Conservation (phyloP, 2,113 vertebrate genomes). For the Microtus montanus region DNA sequence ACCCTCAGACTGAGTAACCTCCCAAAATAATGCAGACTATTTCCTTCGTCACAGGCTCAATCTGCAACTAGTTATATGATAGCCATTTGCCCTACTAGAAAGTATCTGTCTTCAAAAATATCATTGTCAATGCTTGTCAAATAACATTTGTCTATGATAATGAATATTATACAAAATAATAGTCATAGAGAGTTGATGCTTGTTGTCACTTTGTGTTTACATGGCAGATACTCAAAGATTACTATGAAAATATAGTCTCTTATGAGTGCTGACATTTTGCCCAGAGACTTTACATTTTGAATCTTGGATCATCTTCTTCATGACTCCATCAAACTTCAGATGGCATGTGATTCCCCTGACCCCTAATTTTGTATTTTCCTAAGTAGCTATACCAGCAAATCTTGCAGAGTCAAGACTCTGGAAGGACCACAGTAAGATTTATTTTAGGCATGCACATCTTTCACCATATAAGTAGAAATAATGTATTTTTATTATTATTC, state of each 20-base stretch:
- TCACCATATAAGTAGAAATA: not conserved
- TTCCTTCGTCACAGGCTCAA: not conserved
- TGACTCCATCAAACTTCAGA: not conserved
- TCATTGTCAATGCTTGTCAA: not conserved
- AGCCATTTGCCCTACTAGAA: not conserved
- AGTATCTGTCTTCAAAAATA: not conserved
- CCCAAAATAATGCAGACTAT: not conserved
- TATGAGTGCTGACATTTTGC: not conserved
- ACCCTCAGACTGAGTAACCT: not conserved
- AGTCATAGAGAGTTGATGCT: not conserved
- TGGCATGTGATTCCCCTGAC: not conserved
- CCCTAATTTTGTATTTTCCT: not conserved
- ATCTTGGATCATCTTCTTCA: not conserved
- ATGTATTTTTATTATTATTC: not conserved
- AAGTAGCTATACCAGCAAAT: not conserved
- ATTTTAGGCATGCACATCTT: not conserved
- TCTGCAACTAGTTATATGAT: not conserved
- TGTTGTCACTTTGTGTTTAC: not conserved
- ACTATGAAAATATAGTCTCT: not conserved
- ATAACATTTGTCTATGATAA: not conserved
- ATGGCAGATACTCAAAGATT: not conserved
- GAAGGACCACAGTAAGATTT: not conserved
- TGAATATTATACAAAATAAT: not conserved
- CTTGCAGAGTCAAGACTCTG: not conserved
- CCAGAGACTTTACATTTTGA: not conserved